These are phyloP conservation scores for Phenganax stokvisi DNA, from an alignment of 92 coral and sea anemone species.

Conservation along the genomic window DNA sequence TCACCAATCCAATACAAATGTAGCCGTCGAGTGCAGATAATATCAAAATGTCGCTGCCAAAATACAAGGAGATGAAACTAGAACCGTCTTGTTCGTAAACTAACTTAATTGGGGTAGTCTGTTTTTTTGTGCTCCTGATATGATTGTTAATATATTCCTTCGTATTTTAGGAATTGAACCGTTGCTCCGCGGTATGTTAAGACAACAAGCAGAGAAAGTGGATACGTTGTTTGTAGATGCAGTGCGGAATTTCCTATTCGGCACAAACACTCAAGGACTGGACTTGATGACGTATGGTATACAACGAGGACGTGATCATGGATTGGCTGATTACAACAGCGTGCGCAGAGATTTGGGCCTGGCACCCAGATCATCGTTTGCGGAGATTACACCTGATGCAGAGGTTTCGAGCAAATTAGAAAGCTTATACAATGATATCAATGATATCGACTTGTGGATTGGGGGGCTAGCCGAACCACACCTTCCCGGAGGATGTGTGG, in stretches of 20 bases:
- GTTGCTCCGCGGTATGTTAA: constrained; percentile 88
- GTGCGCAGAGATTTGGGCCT: constrained; percentile 80
- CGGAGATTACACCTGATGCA: constrained; percentile 73
- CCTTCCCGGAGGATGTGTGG: constrained; percentile 91
- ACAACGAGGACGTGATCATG: constrained; percentile 96
- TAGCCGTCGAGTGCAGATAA: too few relatives aligned
- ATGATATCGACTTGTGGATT: constrained; percentile 89
- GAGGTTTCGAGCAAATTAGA: constrained; percentile 54
- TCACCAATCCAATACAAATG: too few relatives aligned
- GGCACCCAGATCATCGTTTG: constrained; percentile 54
- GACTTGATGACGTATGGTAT: constrained; percentile 82
- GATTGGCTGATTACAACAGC: constrained; percentile 87
- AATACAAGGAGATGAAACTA: too few relatives aligned
- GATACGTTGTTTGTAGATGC: constrained; percentile 78
- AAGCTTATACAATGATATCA: constrained; percentile 60
- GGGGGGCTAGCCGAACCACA: constrained; percentile 90
- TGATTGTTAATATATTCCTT: background rate
- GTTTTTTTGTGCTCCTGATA: too few relatives aligned
- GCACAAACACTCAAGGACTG: constrained; percentile 93
- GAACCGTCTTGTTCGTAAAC: too few relatives aligned
- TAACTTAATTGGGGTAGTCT: too few relatives aligned
- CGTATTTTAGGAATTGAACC: constrained; percentile 70
- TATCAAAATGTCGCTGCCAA: too few relatives aligned
- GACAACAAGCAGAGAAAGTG: constrained; percentile 81
- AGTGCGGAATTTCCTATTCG: constrained; percentile 88